Evolutionary conservation across 2,888 invertebrate genomes (phyloP).

Genomic region (Geophilus truncorum): DNA sequence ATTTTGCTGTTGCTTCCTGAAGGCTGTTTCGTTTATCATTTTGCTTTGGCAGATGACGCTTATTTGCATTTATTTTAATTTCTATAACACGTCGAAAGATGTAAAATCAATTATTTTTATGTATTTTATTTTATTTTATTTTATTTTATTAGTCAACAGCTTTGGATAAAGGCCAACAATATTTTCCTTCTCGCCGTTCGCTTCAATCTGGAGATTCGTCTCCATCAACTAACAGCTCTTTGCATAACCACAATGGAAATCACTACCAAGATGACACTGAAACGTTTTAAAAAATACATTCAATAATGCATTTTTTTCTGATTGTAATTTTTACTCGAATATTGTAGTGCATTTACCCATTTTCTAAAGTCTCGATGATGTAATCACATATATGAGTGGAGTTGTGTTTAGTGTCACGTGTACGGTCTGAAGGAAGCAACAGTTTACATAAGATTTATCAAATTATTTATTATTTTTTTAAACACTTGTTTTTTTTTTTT

Average conservation of each 20-base stretch:
- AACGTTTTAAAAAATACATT: not conserved
- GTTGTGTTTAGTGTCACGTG: not conserved
- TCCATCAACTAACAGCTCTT: not conserved
- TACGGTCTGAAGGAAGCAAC: constrained; percentile 1
- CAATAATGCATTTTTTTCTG: not conserved
- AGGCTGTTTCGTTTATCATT: not conserved
- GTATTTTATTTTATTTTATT: no score
- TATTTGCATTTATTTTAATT: not conserved
- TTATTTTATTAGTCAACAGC: constrained; percentile 35
- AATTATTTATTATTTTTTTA: not conserved
- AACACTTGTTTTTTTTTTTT: not conserved
- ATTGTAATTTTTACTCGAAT: not conserved
- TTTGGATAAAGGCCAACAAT: constrained; percentile 36
- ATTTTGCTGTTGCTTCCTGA: constrained; percentile 18
- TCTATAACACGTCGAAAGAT: no score
- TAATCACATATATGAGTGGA: not conserved
- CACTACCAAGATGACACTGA: not conserved
- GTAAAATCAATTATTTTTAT: no score
- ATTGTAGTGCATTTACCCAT: not conserved
- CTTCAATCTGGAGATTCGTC: constrained; percentile 30
- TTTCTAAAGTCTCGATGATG: not conserved
- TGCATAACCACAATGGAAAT: not conserved
- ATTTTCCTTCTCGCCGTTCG: constrained; percentile 33
- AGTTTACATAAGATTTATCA: not conserved
- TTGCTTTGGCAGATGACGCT: not conserved